Base-by-base conservation (phyloP, 2,888 invertebrate genomes). In the Carterocephalus palaemon region DNA sequence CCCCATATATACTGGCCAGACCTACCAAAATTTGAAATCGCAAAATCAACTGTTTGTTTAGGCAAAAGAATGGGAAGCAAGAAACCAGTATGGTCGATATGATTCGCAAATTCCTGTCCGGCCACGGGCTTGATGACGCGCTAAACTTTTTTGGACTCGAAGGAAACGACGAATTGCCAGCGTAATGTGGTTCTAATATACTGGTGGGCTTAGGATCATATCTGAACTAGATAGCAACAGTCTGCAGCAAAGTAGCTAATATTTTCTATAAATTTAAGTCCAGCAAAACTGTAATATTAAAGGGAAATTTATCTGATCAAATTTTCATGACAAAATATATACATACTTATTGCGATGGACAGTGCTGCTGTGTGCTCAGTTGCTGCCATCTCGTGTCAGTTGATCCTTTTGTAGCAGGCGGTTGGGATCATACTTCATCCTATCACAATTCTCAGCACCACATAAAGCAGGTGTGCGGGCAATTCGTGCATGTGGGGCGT, bases 91-190 rank as follows among this genome's bases (percentile, higher is more conserved):
- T 70, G 59, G 59, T 80, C 56, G 69, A 70, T 59, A 64, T 79
- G 73, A 61, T 84, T 54, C 82, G 81, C 62, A 79, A 77, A 71
- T 75, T 80, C 69, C 63, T 84, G 59, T 80, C 82, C n/a, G 79
- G 80, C 37, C 59, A 69, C 51, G 81, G 79, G 55, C 67, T 82
- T 41, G 74, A 75, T 52, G 81, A 74, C 64, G 75, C 73, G 45
- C 62, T 80, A 53, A 60, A 60, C 54, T 64, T 80, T 58, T 74
- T 82, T 57, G 84, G 84, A 62, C 60, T 82, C 43, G 62, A 67
- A 37, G 65, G 53, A 58, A 53, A 59, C 52, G 65, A 69, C 45
- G 73, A 75, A 49, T 54, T 73, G 55, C 73, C 77, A 57, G 79
- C 70, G 84, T 85, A 84, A 83, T 43, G 49, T 45, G 41, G 31